phyloP scores from a whole-genome alignment of 2,888 invertebrate species.

The Tetramorium bicarinatum region DNA sequence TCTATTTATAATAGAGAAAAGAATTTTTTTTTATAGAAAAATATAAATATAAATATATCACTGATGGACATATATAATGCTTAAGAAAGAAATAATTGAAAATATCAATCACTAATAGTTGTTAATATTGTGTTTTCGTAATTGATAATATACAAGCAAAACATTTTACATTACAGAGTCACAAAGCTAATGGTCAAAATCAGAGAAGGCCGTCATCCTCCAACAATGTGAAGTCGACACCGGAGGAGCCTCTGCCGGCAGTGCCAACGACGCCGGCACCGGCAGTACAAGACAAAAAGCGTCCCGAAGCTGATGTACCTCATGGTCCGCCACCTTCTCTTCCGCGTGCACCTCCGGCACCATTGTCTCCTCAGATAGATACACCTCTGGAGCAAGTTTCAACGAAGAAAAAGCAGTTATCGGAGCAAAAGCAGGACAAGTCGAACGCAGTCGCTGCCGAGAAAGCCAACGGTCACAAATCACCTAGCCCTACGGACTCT shows the following conservation, averaged over 20 bases:
- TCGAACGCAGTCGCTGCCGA: conserved; percentile 78
- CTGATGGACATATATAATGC: neutral
- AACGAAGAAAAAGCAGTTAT: conserved; percentile 76
- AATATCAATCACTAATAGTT: neutral
- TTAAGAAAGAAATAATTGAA: neutral
- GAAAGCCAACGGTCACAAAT: conserved; percentile 82
- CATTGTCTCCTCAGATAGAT: conserved; percentile 79
- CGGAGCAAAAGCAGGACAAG: conserved; percentile 79
- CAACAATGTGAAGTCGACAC: conserved; percentile 84
- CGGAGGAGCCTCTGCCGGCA: conserved; percentile 85
- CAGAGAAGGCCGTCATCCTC: conserved; percentile 85
- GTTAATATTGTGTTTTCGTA: neutral
- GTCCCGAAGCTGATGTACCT: conserved; percentile 84
- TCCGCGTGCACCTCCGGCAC: conserved; percentile 82
- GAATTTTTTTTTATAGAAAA: neutral
- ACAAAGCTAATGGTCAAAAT: conserved; percentile 87
- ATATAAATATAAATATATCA: neutral
- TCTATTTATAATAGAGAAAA: neutral
- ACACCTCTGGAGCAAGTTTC: conserved; percentile 79
- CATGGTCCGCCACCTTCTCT: conserved; percentile 85
- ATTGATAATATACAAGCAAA: neutral
- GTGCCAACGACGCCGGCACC: conserved; percentile 84
- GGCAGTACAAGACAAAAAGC: conserved; percentile 84
- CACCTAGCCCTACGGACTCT: conserved; percentile 84
- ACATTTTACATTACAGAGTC: conserved; percentile 77